Conservation (phyloP, 1,140 invertebrate genomes). For the Steinernema khuongi region DNA sequence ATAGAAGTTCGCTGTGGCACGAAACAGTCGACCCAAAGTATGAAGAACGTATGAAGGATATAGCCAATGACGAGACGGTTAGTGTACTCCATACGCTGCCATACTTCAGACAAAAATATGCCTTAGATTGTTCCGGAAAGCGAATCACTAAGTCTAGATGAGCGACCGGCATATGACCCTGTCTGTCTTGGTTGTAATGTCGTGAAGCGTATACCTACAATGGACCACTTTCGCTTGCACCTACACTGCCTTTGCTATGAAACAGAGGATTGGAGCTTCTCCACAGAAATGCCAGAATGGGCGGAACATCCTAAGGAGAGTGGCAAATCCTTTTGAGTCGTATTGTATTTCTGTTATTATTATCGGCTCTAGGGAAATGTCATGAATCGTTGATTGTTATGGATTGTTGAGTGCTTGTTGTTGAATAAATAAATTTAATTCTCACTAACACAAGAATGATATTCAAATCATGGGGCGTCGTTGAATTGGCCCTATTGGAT, state of each 20-base stretch:
- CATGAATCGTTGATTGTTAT: not conserved
- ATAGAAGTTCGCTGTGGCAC: constrained; percentile 35
- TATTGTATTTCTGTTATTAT: not conserved
- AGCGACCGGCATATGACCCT: constrained; percentile 41
- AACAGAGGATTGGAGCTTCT: constrained; percentile 45
- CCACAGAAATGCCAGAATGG: constrained; percentile 50
- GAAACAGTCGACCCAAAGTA: constrained; percentile 42
- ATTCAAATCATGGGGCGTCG: no score
- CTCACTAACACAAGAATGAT: not conserved
- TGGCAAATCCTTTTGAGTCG: not conserved
- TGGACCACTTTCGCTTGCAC: constrained; percentile 41
- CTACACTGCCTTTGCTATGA: constrained; percentile 52
- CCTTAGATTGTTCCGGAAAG: constrained; percentile 34
- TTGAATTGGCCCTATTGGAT: no score
- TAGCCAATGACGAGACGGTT: constrained; percentile 32
- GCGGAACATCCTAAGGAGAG: constrained; percentile 27
- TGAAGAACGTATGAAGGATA: constrained; percentile 31
- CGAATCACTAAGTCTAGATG: constrained; percentile 6
- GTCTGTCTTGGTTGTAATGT: constrained; percentile 48
- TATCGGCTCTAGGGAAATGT: not conserved
- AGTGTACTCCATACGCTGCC: not conserved
- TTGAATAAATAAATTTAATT: not conserved
- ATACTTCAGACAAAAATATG: constrained; percentile 28
- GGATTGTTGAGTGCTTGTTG: not conserved
- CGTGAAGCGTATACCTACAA: constrained; percentile 30